Percentiles rank a stretch among this genome's conserved stretches.
Conservation (phyloP, 2,888 invertebrate species). For the Lamellibrachia columna region DNA sequence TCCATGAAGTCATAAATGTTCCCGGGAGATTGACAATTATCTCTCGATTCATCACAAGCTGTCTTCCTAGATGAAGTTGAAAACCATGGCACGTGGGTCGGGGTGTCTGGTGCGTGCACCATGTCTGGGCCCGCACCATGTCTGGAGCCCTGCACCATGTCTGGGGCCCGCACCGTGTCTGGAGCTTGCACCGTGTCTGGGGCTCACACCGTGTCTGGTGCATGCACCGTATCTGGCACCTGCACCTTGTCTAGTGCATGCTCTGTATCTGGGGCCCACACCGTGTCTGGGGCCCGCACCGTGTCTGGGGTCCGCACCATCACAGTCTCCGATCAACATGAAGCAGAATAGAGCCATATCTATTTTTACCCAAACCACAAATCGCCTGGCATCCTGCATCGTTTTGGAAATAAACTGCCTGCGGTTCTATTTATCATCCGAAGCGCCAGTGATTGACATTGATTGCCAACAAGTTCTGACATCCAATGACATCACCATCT, state of each 20-base stretch:
- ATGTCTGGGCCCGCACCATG: background rate
- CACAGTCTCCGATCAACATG: background rate
- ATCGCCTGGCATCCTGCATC: background rate
- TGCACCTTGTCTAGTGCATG: no score
- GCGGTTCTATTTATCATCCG: background rate
- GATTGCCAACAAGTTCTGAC: background rate
- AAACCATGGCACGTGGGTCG: background rate
- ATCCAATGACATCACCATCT: background rate
- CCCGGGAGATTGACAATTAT: constrained; percentile 4
- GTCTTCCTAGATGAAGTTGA: background rate
- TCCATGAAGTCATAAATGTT: constrained; percentile 16
- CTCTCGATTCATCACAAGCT: background rate
- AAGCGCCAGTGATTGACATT: background rate
- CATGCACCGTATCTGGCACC: no score
- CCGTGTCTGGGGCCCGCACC: background rate
- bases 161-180: background rate
- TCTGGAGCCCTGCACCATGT: background rate
- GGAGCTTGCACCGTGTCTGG: background rate
- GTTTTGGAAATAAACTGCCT: background rate
- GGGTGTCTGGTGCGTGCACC: background rate
- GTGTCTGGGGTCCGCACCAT: background rate
- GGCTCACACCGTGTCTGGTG: no score
- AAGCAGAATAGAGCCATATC: background rate
- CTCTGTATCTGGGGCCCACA: no score
- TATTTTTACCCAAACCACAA: background rate